Evolutionary conservation across 35 echinoderm and acorn worm genomes (phyloP).

Genomic region (Chiridota heheva): DNA sequence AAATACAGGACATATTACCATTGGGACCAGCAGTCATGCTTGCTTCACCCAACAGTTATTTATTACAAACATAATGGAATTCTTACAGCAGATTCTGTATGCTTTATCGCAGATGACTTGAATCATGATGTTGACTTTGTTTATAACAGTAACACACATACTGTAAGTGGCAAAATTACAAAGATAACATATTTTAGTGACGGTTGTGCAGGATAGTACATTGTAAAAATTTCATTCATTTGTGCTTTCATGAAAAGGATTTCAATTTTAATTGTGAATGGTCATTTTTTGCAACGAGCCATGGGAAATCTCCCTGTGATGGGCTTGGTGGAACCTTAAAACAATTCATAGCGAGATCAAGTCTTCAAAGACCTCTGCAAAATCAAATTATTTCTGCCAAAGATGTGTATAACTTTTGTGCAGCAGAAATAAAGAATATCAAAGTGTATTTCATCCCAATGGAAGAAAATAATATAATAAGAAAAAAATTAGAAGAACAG

Average conservation of each 20-base stretch:
- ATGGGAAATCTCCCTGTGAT: constrained; percentile 55
- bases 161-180: background rate
- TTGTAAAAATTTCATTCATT: constrained; percentile 21
- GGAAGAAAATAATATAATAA: background rate
- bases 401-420: background rate
- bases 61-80: no score
- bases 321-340: constrained; percentile 40
- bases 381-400: constrained; percentile 16
- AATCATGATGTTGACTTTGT: no score
- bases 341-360: constrained; percentile 32
- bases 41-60: no score
- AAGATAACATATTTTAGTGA: constrained; percentile 33
- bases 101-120: no score
- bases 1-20: constrained; percentile 18
- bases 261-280: constrained; percentile 22
- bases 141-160: no score
- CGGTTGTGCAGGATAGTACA: constrained; percentile 45
- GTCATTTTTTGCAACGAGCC: constrained; percentile 53
- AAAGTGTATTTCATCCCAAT: background rate
- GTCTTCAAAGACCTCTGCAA: background rate
- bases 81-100: no score
- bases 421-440: background rate
- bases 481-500: background rate
- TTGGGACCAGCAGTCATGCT: no score
- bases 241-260: constrained; percentile 26